Percentiles rank a stretch among this genome's conserved stretches.
These are phyloP conservation scores for Pempheris klunzingeri DNA, from an alignment of 2,797 vertebrate genomes.

Conservation along the genomic window DNA sequence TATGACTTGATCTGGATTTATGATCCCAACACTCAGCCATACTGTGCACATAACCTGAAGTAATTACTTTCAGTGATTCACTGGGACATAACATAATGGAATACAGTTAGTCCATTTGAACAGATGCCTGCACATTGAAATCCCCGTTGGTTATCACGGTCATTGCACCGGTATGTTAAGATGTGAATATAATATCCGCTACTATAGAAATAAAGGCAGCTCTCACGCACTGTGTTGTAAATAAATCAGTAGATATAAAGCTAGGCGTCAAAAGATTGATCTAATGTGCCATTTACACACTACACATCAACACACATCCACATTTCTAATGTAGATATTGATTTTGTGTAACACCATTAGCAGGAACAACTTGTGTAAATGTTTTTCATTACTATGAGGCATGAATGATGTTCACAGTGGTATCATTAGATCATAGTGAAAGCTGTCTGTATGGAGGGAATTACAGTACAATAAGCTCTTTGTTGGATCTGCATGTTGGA, in stretches of 20 bases:
- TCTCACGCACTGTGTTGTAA: constrained; percentile 29
- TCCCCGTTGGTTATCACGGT: constrained; percentile 4
- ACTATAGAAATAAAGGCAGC: constrained; percentile 27
- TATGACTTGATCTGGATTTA: background rate
- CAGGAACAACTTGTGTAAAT: background rate
- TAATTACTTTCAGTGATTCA: background rate
- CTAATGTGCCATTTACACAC: constrained; percentile 26
- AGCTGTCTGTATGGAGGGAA: constrained; percentile 17
- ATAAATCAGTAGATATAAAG: constrained; percentile 34
- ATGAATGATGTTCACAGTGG: background rate
- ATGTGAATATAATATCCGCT: constrained; percentile 16
- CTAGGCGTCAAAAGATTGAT: constrained; percentile 5
- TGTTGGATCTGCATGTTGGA: constrained; percentile 4
- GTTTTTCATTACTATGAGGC: background rate
- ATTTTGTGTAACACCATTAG: background rate
- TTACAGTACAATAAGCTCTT: constrained; percentile 37
- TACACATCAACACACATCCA: background rate
- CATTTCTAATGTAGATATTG: background rate
- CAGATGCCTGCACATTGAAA: background rate
- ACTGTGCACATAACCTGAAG: background rate
- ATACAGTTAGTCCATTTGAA: background rate
- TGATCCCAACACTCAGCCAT: background rate
- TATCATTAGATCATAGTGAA: background rate
- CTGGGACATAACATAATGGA: background rate
- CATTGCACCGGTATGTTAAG: background rate